A percentile compares a stretch with the other conserved stretches of the same genome.
Evolutionary conservation across 2,113 vertebrate species (phyloP).

Genomic region (Rhodinocichla rosea): DNA sequence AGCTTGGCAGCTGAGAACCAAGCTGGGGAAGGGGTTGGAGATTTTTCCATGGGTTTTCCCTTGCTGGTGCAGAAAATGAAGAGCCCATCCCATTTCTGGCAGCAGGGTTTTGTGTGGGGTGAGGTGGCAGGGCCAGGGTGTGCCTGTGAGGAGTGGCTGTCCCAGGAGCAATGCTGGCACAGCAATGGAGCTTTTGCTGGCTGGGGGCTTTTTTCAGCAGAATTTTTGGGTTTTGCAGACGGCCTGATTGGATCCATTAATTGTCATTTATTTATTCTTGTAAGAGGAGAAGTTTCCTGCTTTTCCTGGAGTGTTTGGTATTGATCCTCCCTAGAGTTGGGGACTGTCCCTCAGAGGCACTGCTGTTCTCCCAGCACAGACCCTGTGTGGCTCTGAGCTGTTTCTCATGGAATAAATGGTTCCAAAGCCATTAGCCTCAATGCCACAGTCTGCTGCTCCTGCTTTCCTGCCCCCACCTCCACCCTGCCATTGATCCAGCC

Average conservation of each 20-base stretch:
- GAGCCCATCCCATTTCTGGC: background rate
- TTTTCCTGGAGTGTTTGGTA: background rate
- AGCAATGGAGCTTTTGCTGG: background rate
- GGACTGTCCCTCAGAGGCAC: background rate
- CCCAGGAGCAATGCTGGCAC: background rate
- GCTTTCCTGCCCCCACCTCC: conserved; percentile 46
- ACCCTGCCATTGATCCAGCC: conserved; percentile 8
- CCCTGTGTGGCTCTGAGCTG: background rate
- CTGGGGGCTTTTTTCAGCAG: fast-evolving
- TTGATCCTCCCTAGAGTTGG: background rate
- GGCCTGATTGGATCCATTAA: background rate
- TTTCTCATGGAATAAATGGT: conserved; percentile 20
- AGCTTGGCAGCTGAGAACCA: background rate
- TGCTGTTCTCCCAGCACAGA: background rate
- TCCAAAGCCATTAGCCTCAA: conserved; percentile 22
- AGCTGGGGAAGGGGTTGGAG: background rate
- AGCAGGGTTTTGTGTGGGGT: background rate
- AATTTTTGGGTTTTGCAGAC: background rate
- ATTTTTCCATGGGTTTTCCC: background rate
- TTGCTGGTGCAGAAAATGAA: background rate
- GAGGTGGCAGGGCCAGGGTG: background rate
- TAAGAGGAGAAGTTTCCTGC: background rate
- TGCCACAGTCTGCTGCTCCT: conserved; percentile 55
- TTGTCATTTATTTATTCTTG: background rate
- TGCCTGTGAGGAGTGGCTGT: background rate